phyloP scores from a whole-genome alignment of 1,140 invertebrate species.

The Anastatus disparis region DNA sequence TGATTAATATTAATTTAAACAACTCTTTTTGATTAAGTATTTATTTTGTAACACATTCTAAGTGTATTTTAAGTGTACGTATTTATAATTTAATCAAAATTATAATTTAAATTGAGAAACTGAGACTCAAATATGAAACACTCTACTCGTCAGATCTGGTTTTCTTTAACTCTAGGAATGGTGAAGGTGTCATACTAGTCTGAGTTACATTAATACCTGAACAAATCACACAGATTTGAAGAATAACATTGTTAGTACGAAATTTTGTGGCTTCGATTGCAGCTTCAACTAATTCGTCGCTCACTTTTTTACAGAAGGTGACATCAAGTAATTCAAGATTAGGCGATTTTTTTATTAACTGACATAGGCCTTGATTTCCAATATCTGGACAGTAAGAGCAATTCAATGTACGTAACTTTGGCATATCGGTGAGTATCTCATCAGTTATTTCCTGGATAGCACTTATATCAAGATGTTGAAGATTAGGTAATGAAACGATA shows the following conservation, averaged over 20 bases:
- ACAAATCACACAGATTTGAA: slow-evolving; percentile 50
- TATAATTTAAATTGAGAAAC: too few species aligned
- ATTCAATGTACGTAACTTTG: slow-evolving; percentile 46
- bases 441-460: slow-evolving; percentile 43
- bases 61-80: too few species aligned
- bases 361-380: slow-evolving; percentile 42
- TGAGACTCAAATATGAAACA: too few species aligned
- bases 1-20: too few species aligned
- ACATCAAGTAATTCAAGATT: slow-evolving; percentile 51
- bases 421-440: slow-evolving; percentile 40
- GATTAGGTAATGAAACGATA: slow-evolving; percentile 45
- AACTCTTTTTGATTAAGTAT: too few species aligned
- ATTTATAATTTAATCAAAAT: too few species aligned
- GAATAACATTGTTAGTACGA: slow-evolving; percentile 48
- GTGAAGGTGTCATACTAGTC: too few species aligned
- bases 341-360: slow-evolving; percentile 45
- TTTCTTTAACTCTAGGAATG: too few species aligned
- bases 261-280: slow-evolving; percentile 46
- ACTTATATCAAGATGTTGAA: slow-evolving; percentile 51
- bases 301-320: slow-evolving; percentile 45
- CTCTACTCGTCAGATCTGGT: too few species aligned
- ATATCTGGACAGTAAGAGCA: slow-evolving; percentile 46
- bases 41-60: too few species aligned
- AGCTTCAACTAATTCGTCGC: slow-evolving; percentile 40
- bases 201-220: slow-evolving; percentile 41